Base-by-base conservation (phyloP, 2,113 vertebrate species). In the Mustela lutreola region DNA sequence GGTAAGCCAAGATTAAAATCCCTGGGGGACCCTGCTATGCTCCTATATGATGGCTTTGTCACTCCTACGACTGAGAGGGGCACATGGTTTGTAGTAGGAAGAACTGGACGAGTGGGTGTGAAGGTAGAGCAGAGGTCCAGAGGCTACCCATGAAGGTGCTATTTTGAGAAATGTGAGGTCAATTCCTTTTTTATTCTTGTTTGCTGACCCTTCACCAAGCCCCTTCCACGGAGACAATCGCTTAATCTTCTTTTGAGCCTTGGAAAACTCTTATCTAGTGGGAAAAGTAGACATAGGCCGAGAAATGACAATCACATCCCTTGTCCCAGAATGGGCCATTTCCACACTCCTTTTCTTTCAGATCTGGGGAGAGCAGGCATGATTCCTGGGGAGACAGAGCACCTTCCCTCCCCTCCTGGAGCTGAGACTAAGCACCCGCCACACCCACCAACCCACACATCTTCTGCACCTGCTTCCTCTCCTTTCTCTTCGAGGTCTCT, bases 161-260 rank as follows among this genome's bases (percentile, higher is more conserved):
- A 22, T 67, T 31, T 50, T 87, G 67, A 95, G 62, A 0, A 11
- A 0, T 39, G 21, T 91, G 93, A 94, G 81, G 91, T 91, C 96
- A 93, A 33, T 95, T 97, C 70, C 87, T 95, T 39, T 90, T 92
- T 91, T 93, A 50, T 42, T 89, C 70, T 88, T 18, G 0, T 96
- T 94, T 97, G 92, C 89, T 97, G 89, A 82, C 58, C 63, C 91
- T 97, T 79, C 28, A 36, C 28, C 48, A 67, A 89, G 4, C 19
- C 53, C 53, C n/a, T 97, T 94, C 88, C 63, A 31, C 50, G 70
- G 73, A 76, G 81, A 73, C 95, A 70, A 62, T 92, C 97, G 97
- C 16, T 39, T 89, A 88, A 71, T 33, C 33, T 91, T 98, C 84
- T 96, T 87, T 0, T 12, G 82, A 95, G 63, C 58, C 67, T 56